A percentile compares a stretch with the other conserved stretches of the same genome.
phyloP scores from a whole-genome alignment of 2,888 invertebrate species.

The Nyleta sp. region DNA sequence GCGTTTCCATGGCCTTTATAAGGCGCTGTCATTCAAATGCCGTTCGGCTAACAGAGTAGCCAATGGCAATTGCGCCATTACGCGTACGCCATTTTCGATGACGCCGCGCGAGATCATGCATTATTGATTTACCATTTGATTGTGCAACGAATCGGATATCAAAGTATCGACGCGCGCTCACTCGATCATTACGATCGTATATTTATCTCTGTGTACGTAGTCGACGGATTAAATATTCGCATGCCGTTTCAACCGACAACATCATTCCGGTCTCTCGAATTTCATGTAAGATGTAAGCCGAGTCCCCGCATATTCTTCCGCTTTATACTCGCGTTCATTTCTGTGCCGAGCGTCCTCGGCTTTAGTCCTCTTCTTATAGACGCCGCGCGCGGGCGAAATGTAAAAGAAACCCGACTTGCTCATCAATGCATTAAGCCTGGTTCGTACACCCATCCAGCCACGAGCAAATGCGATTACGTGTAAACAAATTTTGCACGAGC shows the following conservation, averaged over 20 bases:
- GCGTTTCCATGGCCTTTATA: slow-evolving; percentile 37
- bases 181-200: slow-evolving; percentile 57
- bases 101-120: slow-evolving; percentile 58
- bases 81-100: slow-evolving; percentile 61
- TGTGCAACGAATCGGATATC: slow-evolving; percentile 63
- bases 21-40: slow-evolving; percentile 57
- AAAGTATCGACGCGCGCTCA: slow-evolving; percentile 59
- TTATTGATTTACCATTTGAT: slow-evolving; percentile 62
- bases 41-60: slow-evolving; percentile 21
- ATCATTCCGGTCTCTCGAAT: slow-evolving; percentile 61
- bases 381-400: slow-evolving; percentile 48
- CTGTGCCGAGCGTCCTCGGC: slow-evolving; percentile 44
- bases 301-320: slow-evolving; percentile 57
- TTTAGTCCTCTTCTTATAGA: slow-evolving; percentile 48
- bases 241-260: slow-evolving; percentile 54
- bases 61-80: slow-evolving; percentile 58
- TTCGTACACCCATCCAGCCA: slow-evolving; percentile 43
- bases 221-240: slow-evolving; percentile 52
- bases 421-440: slow-evolving; percentile 71
- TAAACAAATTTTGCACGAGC: slow-evolving; percentile 40
- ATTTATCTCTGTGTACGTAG: slow-evolving; percentile 37
- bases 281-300: slow-evolving; percentile 62
- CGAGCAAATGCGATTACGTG: slow-evolving; percentile 45
- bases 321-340: slow-evolving; percentile 54
- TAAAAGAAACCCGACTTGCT: slow-evolving; percentile 61